Base-by-base conservation (phyloP, 2,888 invertebrate genomes). In the Eutolmus rufibarbis region DNA sequence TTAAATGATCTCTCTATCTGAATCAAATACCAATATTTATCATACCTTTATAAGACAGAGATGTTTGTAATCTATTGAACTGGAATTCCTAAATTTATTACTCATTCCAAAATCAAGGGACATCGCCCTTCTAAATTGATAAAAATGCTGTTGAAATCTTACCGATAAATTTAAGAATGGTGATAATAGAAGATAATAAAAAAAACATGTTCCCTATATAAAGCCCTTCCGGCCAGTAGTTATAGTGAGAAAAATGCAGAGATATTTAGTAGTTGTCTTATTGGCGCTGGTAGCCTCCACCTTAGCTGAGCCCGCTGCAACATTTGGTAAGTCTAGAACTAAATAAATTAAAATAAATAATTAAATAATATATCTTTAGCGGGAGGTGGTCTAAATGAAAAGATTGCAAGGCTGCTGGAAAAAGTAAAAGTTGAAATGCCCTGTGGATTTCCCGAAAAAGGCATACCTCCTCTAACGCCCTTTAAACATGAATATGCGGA, bases 341-440 rank as follows among this genome's bases (percentile, higher is more conserved):
- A 12, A 23, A 66, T 66, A 66, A 66, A 66, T 16, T 66, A 23
- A 23, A 28, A 23, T 66, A 66, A 28, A 8, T 28, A 8, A 28
- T 66, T 28, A 28, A 23, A 28, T 4, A 66, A 51, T 16, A 51
- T 34, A n/a, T 5, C 9, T n/a, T 19, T 28, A 66, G 66, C 12
- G 12, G 66, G 23, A 23, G 66, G 34, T 57, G n/a, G 90, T 3
- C 90, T 92, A 74, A 91, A 91, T 87, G 91, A 91, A 89, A 89
- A 91, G 37, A 87, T 92, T 16, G 90, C 90, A 1, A 91, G 91
- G 86, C 43, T 91, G 16, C 89, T 91, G 2, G 91, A 92, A 88
- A 90, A 90, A 51, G 4, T 92, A 12, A 91, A 91, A 1, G 88
- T 91, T 34, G 92, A 92, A 89, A 91, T 92, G 92, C 90, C 89